These are phyloP conservation scores for Orientallactaga sibirica DNA, from an alignment of 2,797 vertebrate species.

Conservation along the genomic window DNA sequence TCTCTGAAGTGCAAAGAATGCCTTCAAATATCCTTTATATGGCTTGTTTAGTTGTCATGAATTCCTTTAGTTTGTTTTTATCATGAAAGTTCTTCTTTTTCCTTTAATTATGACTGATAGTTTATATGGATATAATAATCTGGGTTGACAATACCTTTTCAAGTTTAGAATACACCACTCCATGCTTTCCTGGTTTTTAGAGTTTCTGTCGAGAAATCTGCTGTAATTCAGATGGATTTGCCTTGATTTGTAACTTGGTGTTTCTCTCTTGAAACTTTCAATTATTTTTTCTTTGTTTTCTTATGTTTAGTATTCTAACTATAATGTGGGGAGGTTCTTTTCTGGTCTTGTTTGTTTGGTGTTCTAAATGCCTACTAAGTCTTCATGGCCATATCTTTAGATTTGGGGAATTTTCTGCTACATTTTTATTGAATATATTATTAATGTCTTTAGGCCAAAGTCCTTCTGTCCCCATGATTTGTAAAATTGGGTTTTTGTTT, in stretches of 20 bases:
- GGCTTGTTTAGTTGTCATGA: neutral
- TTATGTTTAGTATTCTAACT: neutral
- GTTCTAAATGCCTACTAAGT: neutral
- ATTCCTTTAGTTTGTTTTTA: neutral
- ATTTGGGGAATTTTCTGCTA: neutral
- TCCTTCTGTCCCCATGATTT: no score
- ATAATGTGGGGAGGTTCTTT: neutral
- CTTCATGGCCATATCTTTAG: neutral
- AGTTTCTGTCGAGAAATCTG: neutral
- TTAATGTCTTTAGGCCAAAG: neutral
- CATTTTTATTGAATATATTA: neutral
- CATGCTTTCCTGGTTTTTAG: neutral
- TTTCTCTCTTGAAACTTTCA: neutral
- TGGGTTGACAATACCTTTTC: neutral
- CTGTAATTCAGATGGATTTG: neutral
- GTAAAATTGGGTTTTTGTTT: no score
- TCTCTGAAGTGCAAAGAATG: no score
- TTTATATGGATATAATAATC: no score
- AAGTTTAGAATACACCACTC: neutral
- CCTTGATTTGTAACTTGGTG: neutral
- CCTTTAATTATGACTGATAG: no score
- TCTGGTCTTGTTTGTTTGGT: neutral
- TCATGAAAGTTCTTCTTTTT: neutral
- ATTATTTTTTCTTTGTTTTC: neutral
- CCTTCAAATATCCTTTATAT: neutral